Percentiles rank a stretch among this genome's conserved stretches.
phyloP scores from a whole-genome alignment of 2,113 vertebrate species.

The Climacteris rufus region DNA sequence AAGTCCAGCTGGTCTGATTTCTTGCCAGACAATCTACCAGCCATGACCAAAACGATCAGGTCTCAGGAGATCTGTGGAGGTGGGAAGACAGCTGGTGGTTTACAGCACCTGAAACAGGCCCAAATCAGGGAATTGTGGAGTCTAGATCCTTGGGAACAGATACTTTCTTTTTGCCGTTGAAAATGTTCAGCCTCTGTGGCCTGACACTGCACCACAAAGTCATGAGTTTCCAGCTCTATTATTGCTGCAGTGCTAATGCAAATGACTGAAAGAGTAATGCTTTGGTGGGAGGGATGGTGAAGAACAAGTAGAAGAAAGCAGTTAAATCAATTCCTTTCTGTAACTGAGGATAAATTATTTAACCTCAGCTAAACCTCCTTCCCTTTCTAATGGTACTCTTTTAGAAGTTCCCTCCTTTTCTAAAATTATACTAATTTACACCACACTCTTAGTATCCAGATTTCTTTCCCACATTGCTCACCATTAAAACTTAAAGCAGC shows the following conservation, averaged over 20 bases:
- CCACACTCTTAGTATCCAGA: neutral
- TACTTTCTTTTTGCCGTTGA: neutral
- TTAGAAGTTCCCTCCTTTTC: neutral
- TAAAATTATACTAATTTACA: neutral
- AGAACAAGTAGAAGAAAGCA: neutral
- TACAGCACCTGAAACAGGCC: conserved; percentile 22
- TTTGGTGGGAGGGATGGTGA: neutral
- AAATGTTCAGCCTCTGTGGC: neutral
- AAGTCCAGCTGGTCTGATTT: conserved; percentile 58
- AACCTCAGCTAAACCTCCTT: neutral
- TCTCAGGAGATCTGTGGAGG: neutral
- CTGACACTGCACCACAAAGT: neutral
- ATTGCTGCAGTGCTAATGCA: neutral
- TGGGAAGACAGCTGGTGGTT: conserved; percentile 52
- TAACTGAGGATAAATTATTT: neutral
- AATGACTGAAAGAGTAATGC: neutral
- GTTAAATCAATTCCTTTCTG: neutral
- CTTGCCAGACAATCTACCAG: conserved; percentile 45
- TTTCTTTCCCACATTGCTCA: neutral
- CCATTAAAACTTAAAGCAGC: neutral
- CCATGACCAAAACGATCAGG: conserved; percentile 16
- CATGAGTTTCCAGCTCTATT: neutral
- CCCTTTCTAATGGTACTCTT: neutral
- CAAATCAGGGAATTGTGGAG: neutral
- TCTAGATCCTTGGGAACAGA: neutral